A percentile compares a stretch with the other conserved stretches of the same genome.
phyloP scores from a whole-genome alignment of 2,797 vertebrate genomes.

The Austrolebias charrua region DNA sequence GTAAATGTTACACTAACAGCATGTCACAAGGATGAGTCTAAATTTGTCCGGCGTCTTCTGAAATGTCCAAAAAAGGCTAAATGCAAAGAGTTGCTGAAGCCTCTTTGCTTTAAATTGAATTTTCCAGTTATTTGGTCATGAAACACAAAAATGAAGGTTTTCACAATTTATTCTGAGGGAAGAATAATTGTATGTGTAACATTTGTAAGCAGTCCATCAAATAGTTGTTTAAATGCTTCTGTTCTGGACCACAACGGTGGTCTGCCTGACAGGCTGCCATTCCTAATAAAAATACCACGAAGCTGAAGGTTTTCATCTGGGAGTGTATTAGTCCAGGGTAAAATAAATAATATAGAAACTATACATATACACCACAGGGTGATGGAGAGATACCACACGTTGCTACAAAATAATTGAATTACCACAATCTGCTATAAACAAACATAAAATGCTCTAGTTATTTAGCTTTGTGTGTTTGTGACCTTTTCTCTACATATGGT shows the following conservation, averaged over 20 bases:
- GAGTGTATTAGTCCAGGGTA: conserved; percentile 8
- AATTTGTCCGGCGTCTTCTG: background rate
- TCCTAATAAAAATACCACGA: conserved; percentile 30
- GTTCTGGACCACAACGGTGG: conserved; percentile 14
- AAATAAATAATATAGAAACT: conserved; percentile 15
- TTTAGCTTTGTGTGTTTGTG: background rate
- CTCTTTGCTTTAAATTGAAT: background rate
- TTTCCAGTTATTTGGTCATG: conserved; percentile 10
- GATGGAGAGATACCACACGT: background rate
- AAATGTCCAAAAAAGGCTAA: background rate
- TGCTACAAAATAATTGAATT: conserved; percentile 1
- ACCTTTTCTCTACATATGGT: conserved; percentile 7
- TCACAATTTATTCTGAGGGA: conserved; percentile 27
- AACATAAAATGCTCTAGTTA: background rate
- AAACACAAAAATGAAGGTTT: conserved; percentile 17
- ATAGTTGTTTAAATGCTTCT: conserved; percentile 25
- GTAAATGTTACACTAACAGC: conserved; percentile 36
- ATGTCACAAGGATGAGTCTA: background rate
- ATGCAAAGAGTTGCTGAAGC: conserved; percentile 3
- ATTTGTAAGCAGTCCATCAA: conserved; percentile 24
- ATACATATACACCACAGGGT: background rate
- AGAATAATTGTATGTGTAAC: conserved; percentile 17
- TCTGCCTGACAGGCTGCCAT: conserved; percentile 13
- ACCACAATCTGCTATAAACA: background rate
- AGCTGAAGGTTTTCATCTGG: conserved; percentile 14